Evolutionary conservation across 2,113 vertebrate genomes (phyloP), one percentile per base, ranked within the genome.

Genomic region (Drymodes brunneopygia): DNA sequence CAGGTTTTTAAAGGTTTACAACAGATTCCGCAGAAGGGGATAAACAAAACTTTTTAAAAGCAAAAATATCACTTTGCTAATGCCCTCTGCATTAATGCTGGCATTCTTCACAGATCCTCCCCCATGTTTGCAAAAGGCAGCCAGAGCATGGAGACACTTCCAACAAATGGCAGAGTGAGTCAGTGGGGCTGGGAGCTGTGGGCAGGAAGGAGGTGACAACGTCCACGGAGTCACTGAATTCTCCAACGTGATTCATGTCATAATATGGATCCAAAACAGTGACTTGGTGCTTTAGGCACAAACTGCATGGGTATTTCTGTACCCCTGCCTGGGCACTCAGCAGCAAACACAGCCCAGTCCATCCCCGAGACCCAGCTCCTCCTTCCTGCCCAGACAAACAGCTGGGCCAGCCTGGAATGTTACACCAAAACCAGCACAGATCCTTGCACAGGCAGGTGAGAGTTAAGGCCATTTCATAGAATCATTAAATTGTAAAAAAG

Each of bases 121-220:
- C 92, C 91, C 94, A 6, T 66, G 83, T 89, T 95, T 94, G 75
- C 60, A 3, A 64, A 86, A 93, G 67, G 9, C 72, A 94, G 88
- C n/a, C 88, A 88, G 94, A 95, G 91, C 91, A 81, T 5, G 0
- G 45, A 78, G 94, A 77, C 51, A 25, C 12, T 3, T 78, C 44
- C 91, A 92, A 6, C 95, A 92, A 97, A 94, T 67, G 86, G 95
- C 86, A 94, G 72, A 60, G 13, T 95, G 96, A 97, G 83, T 96
- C 95, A 97, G 94, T 78, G 86, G 95, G 88, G 16, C 81, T 86
- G 82, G 33, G 70, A 83, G 88, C 60, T 18, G 91, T 57, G 90
- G 95, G 92, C 12, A 91, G 94, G 67, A 73, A 95, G 86, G 67
- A 94, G 64, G 6, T n/a, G 80, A 57, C 84, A 84, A 88, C 47